A percentile compares a stretch with the other conserved stretches of the same genome.
phyloP scores from a whole-genome alignment of 2,797 vertebrate species.

The Sciurus carolinensis region DNA sequence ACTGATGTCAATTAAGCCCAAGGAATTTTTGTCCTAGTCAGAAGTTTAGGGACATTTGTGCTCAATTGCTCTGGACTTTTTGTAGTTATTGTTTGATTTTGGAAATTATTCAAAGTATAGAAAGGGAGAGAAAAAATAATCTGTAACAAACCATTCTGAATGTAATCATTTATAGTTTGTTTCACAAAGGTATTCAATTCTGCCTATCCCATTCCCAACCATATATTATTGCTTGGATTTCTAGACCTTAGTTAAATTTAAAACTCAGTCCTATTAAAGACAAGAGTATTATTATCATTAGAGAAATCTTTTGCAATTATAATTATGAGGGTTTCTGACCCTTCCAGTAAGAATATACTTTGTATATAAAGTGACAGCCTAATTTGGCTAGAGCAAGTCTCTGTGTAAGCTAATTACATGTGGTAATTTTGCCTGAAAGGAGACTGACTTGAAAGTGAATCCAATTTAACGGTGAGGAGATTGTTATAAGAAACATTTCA shows the following conservation, averaged over 20 bases:
- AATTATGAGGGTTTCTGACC: slow-evolving; percentile 82
- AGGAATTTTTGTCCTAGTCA: neutral
- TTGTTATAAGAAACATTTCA: slow-evolving; percentile 87
- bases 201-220: slow-evolving; percentile 32
- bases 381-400: slow-evolving; percentile 85
- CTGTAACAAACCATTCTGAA: slow-evolving; percentile 46
- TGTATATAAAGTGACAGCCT: slow-evolving; percentile 86
- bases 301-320: slow-evolving; percentile 75
- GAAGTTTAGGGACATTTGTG: slow-evolving; percentile 37
- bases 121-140: slow-evolving; percentile 22
- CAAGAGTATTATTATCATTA: slow-evolving; percentile 82
- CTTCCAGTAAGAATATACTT: slow-evolving; percentile 78
- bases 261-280: slow-evolving; percentile 70
- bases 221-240: slow-evolving; percentile 60
- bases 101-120: neutral
- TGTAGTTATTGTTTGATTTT: slow-evolving; percentile 41
- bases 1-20: slow-evolving; percentile 18
- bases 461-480: slow-evolving; percentile 88
- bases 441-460: slow-evolving; percentile 89
- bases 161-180: slow-evolving; percentile 57
- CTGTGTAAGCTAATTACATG: slow-evolving; percentile 88
- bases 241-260: slow-evolving; percentile 74
- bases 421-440: slow-evolving; percentile 87
- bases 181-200: slow-evolving; percentile 63
- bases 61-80: slow-evolving; percentile 36